phyloP scores from a whole-genome alignment of 2,888 invertebrate species.

The Metopia argyrocephala region DNA sequence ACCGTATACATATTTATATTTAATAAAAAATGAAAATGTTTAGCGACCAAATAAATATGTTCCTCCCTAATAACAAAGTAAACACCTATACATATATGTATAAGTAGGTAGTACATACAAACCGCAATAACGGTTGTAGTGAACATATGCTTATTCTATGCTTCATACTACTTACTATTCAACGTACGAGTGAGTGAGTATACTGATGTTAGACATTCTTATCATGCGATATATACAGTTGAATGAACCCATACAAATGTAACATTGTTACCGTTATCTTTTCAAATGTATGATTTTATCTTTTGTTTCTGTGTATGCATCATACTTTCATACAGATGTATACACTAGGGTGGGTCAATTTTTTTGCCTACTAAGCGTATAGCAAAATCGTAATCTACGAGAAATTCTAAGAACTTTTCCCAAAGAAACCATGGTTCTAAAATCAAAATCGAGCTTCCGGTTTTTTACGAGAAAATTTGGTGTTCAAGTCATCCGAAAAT shows the following conservation, averaged over 20 bases:
- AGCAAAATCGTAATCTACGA: too few species aligned
- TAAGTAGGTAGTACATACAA: neutral
- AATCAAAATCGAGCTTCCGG: too few species aligned
- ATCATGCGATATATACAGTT: constrained; percentile 55
- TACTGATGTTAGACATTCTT: constrained; percentile 13
- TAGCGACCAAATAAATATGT: neutral
- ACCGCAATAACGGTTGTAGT: constrained; percentile 11
- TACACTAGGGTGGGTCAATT: too few species aligned
- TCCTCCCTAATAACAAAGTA: neutral
- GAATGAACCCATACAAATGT: constrained; percentile 55
- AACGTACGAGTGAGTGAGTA: neutral
- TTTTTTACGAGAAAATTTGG: too few species aligned
- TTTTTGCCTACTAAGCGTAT: too few species aligned
- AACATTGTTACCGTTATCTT: constrained; percentile 49
- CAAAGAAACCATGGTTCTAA: too few species aligned
- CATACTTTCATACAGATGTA: neutral
- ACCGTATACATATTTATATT: too few species aligned
- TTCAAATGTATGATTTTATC: constrained; percentile 7
- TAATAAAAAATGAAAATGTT: too few species aligned
- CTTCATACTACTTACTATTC: too few species aligned
- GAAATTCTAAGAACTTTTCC: too few species aligned
- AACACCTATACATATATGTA: neutral
- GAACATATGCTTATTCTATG: too few species aligned
- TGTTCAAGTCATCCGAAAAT: too few species aligned
- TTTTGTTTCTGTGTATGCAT: constrained; percentile 14